Percentiles rank a stretch among this genome's conserved stretches.
Evolutionary conservation across 2,113 vertebrate species (phyloP).

Genomic region (Chamaetylas fuelleborni): DNA sequence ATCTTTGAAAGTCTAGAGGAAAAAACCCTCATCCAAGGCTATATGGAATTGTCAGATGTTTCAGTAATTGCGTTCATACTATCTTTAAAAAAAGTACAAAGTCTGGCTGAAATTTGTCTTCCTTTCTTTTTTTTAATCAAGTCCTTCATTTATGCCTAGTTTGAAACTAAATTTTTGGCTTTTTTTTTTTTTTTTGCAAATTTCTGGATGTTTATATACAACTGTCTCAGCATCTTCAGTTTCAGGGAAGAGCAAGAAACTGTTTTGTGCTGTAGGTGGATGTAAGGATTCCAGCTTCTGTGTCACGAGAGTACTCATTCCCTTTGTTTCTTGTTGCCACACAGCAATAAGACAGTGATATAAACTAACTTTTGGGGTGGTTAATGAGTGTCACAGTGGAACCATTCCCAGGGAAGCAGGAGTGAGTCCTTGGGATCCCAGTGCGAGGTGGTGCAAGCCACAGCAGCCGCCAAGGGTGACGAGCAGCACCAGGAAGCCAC

Average conservation of each 20-base stretch:
- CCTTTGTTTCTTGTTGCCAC: background rate
- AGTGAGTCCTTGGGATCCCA: background rate
- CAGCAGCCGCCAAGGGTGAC: background rate
- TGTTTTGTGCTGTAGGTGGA: background rate
- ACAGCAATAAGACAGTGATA: background rate
- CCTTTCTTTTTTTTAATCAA: background rate
- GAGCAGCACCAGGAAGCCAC: rapidly evolving
- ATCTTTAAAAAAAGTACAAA: background rate
- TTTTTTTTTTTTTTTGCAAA: background rate
- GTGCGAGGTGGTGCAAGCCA: rapidly evolving
- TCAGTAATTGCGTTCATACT: background rate
- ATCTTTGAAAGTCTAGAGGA: background rate
- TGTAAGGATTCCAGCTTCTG: background rate
- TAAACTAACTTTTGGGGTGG: background rate
- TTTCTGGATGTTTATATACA: background rate
- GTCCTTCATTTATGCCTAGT: background rate
- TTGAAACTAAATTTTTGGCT: background rate
- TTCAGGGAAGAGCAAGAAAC: background rate
- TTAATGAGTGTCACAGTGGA: background rate
- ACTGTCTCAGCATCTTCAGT: background rate
- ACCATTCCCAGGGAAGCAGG: background rate
- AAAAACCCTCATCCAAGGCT: background rate
- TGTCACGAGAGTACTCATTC: background rate
- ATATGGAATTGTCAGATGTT: background rate
- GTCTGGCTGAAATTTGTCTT: background rate